A percentile compares a stretch with the other conserved stretches of the same genome.
These are phyloP conservation scores for Parapsyche elsis DNA, from an alignment of 1,140 invertebrate species.

Conservation along the genomic window DNA sequence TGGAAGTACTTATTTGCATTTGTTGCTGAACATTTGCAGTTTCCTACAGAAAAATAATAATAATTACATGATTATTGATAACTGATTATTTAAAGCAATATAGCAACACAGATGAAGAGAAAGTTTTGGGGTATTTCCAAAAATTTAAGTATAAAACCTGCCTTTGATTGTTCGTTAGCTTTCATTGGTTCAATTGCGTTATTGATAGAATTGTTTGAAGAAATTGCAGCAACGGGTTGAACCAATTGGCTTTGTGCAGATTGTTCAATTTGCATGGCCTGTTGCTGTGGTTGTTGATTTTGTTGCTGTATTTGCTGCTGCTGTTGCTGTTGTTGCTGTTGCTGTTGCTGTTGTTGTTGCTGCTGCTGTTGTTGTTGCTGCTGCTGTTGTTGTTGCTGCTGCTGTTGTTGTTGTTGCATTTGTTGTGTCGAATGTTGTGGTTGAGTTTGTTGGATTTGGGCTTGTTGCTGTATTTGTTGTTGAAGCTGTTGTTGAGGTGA, in stretches of 20 bases:
- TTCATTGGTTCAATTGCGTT: constrained; percentile 54
- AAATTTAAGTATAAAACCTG: not conserved
- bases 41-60: not conserved
- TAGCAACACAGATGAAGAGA: not conserved
- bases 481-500: constrained; percentile 61
- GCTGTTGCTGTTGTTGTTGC: constrained; percentile 60
- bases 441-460: constrained; percentile 61
- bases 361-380: constrained; percentile 61
- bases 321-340: constrained; percentile 58
- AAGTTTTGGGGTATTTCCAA: not conserved
- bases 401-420: constrained; percentile 60
- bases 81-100: not conserved
- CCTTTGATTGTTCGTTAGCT: constrained; percentile 34
- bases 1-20: constrained; percentile 26
- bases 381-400: constrained; percentile 61
- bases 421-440: constrained; percentile 63
- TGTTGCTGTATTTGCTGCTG: constrained; percentile 60
- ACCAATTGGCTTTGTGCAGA: constrained; percentile 32
- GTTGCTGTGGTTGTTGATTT: constrained; percentile 55
- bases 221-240: constrained; percentile 26
- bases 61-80: not conserved
- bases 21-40: constrained; percentile 4
- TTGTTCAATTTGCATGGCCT: constrained; percentile 58
- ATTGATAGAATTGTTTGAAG: constrained; percentile 35
- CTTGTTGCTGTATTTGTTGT: constrained; percentile 61